phyloP scores from a whole-genome alignment of 2,113 vertebrate genomes.

The Phylloscopus whistleri region DNA sequence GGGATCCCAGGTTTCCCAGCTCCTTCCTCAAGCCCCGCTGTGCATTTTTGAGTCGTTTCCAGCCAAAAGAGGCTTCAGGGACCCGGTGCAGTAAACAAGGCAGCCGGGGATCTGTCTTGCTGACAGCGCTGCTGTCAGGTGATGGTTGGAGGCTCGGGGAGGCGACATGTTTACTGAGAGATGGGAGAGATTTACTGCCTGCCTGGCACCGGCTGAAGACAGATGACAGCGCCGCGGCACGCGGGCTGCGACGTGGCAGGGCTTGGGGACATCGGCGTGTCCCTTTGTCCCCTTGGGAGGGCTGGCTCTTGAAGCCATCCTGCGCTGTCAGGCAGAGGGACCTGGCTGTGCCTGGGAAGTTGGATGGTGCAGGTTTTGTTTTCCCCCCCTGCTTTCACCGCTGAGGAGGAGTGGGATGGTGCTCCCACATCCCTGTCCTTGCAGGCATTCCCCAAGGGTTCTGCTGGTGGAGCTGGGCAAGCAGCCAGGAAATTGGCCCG shows the following conservation, averaged over 20 bases:
- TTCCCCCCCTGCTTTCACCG: fast-evolving
- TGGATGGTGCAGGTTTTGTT: background rate
- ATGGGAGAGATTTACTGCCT: conserved; percentile 69
- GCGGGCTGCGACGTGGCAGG: background rate
- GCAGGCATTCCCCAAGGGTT: background rate
- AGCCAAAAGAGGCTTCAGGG: conserved; percentile 29
- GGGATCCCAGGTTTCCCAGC: background rate
- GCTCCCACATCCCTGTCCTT: background rate
- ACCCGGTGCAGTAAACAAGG: conserved; percentile 62
- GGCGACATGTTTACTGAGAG: conserved; percentile 72
- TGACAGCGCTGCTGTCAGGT: conserved; percentile 69
- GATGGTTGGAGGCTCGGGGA: conserved; percentile 59
- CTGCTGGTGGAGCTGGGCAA: background rate
- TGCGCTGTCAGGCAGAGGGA: fast-evolving
- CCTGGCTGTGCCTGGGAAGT: background rate
- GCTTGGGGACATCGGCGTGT: background rate
- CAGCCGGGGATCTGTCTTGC: conserved; percentile 63
- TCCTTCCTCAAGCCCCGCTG: background rate
- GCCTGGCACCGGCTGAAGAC: conserved; percentile 37
- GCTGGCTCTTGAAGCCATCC: background rate
- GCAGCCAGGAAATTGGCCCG: background rate
- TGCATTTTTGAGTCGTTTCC: background rate
- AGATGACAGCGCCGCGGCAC: background rate
- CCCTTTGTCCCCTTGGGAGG: background rate
- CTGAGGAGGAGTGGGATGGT: background rate